A percentile compares a stretch with the other conserved stretches of the same genome.
Conservation (phyloP, 2,888 invertebrate genomes). For the Melanotus villosus region DNA sequence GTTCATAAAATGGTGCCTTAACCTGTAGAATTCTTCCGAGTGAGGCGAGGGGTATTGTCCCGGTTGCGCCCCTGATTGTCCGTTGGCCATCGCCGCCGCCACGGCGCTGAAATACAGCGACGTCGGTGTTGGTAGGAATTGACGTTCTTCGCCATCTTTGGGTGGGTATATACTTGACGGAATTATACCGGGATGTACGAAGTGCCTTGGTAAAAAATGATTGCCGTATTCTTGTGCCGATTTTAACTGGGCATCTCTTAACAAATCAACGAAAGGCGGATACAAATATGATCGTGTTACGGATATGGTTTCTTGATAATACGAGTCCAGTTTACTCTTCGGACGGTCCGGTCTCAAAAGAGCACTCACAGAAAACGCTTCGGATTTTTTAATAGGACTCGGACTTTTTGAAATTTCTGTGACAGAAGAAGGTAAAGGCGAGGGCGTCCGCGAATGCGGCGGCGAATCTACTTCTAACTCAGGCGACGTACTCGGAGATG, state of each 20-base stretch:
- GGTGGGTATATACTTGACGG: slow-evolving; percentile 71
- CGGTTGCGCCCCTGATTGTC: slow-evolving; percentile 59
- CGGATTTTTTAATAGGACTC: slow-evolving; percentile 77
- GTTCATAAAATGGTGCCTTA: slow-evolving; percentile 73
- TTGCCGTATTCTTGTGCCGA: slow-evolving; percentile 63
- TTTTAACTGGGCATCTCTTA: slow-evolving; percentile 71
- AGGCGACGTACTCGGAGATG: slow-evolving; percentile 73
- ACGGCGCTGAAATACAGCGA: slow-evolving; percentile 78
- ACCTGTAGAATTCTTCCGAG: slow-evolving; percentile 73
- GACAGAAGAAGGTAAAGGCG: slow-evolving; percentile 69
- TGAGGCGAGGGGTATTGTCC: slow-evolving; percentile 70
- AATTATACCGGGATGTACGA: slow-evolving; percentile 72
- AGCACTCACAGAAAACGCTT: slow-evolving; percentile 88
- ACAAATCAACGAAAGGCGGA: slow-evolving; percentile 77
- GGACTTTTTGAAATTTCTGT: slow-evolving; percentile 66
- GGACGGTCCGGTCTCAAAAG: slow-evolving; percentile 84
- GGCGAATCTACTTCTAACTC: slow-evolving; percentile 86
- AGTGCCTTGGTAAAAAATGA: slow-evolving; percentile 67
- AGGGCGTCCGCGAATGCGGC: slow-evolving; percentile 72
- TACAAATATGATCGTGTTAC: slow-evolving; percentile 75
- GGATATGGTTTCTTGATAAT: slow-evolving; percentile 69
- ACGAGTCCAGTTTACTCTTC: slow-evolving; percentile 65
- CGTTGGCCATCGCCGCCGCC: slow-evolving; percentile 74
- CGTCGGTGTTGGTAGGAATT: slow-evolving; percentile 69
- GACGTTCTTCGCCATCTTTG: slow-evolving; percentile 67